Evolutionary conservation across 2,113 vertebrate species (phyloP).

Genomic region (Aegithalos caudatus): DNA sequence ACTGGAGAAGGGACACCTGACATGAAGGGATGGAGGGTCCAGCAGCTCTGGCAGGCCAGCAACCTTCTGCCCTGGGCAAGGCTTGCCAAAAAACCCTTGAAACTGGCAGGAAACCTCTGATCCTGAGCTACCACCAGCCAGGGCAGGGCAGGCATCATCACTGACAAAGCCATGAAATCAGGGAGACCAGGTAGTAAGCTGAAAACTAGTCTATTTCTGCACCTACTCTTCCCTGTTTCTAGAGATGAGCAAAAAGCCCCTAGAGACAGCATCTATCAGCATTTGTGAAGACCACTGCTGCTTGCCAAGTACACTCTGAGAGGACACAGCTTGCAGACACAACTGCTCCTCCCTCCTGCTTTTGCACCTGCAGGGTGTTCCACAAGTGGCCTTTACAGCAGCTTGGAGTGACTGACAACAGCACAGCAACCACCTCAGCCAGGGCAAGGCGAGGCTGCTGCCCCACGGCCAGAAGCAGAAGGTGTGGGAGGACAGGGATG

Average conservation of each 20-base stretch:
- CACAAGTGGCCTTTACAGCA: background rate
- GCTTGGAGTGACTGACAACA: background rate
- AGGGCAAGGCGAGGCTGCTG: background rate
- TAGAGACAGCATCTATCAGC: accelerated
- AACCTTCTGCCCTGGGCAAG: too few relatives aligned
- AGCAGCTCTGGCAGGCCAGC: accelerated
- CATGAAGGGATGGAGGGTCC: background rate
- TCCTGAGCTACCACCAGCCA: background rate
- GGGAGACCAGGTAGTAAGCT: background rate
- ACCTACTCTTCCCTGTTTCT: background rate
- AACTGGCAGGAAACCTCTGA: accelerated
- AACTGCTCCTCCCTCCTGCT: background rate
- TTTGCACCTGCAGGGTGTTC: background rate
- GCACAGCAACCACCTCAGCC: accelerated
- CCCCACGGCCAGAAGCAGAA: accelerated
- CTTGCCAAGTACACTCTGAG: background rate
- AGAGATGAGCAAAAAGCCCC: background rate
- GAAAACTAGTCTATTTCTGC: background rate
- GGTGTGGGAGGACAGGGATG: background rate
- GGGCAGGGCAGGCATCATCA: background rate
- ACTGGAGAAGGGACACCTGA: background rate
- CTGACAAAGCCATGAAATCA: background rate
- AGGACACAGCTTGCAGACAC: background rate
- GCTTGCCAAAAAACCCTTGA: background rate
- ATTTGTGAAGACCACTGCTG: background rate